Conservation (phyloP, 2,113 vertebrate species). For the Leptosomus discolor region DNA sequence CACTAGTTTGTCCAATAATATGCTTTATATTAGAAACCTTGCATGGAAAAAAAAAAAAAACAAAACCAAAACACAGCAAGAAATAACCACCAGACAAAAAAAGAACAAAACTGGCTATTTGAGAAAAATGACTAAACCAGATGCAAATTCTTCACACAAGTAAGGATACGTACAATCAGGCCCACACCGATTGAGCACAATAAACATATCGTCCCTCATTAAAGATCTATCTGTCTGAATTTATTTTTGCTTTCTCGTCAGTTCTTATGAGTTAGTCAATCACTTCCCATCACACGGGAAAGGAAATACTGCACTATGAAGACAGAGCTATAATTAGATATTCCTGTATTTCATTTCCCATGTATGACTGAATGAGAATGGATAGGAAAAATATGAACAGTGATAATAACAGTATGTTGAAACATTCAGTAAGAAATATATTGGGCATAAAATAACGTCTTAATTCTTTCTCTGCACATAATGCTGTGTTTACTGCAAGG, state of each 20-base stretch:
- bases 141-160: neutral
- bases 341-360: slow-evolving; percentile 39
- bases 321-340: slow-evolving; percentile 33
- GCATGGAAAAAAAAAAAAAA: neutral
- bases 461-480: slow-evolving; percentile 38
- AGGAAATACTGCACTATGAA: neutral
- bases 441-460: slow-evolving; percentile 50
- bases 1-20: neutral
- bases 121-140: neutral
- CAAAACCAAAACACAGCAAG: neutral
- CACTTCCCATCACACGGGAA: neutral
- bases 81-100: neutral
- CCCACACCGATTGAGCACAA: neutral
- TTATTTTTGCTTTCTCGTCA: neutral
- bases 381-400: neutral
- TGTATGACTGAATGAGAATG: neutral
- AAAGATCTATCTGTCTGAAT: neutral
- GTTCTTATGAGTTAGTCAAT: neutral
- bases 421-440: slow-evolving; percentile 13
- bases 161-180: neutral
- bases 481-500: slow-evolving; percentile 69
- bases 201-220: neutral
- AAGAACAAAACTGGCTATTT: neutral
- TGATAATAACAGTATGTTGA: neutral
- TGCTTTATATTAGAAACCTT: neutral